Percentiles rank a stretch among this genome's conserved stretches.
These are phyloP conservation scores for Volucella inflata DNA, from an alignment of 2,888 invertebrate genomes.

Conservation along the genomic window DNA sequence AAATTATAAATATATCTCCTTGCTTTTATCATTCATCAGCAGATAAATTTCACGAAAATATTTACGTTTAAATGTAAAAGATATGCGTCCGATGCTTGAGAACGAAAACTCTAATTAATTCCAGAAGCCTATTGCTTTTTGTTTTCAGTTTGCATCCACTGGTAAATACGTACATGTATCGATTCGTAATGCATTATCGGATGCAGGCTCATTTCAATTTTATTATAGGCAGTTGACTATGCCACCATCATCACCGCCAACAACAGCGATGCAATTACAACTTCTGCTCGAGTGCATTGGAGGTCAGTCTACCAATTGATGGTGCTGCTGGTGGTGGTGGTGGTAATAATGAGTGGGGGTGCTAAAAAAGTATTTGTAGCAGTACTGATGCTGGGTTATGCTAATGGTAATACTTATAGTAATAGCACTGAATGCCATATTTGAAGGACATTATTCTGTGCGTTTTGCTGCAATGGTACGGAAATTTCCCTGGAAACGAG, in stretches of 20 bases:
- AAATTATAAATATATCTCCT: too few relatives aligned
- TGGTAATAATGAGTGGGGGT: too few relatives aligned
- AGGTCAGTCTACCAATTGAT: constrained; percentile 44
- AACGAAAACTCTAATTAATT: too few relatives aligned
- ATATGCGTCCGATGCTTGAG: not conserved
- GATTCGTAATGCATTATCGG: not conserved
- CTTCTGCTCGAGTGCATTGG: constrained; percentile 48
- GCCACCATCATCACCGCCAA: not conserved
- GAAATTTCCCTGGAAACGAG: constrained; percentile 42
- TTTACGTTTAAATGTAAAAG: not conserved
- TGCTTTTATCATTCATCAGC: too few relatives aligned
- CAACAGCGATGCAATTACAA: constrained; percentile 30
- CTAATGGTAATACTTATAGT: not conserved
- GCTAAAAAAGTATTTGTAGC: too few relatives aligned
- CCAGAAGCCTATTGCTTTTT: not conserved
- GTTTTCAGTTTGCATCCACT: not conserved
- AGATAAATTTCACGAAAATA: too few relatives aligned
- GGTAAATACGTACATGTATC: not conserved
- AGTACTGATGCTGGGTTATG: not conserved
- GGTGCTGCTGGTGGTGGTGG: too few relatives aligned
- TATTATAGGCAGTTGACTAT: constrained; percentile 10
- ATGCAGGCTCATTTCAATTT: constrained; percentile 19
- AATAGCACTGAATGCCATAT: constrained; percentile 4
- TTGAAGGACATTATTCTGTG: constrained; percentile 58
- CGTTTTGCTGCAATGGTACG: constrained; percentile 40